Percentiles rank a stretch among this genome's conserved stretches.
Conservation (phyloP, 2,113 vertebrate genomes). For the Trochalopteron elliotii region DNA sequence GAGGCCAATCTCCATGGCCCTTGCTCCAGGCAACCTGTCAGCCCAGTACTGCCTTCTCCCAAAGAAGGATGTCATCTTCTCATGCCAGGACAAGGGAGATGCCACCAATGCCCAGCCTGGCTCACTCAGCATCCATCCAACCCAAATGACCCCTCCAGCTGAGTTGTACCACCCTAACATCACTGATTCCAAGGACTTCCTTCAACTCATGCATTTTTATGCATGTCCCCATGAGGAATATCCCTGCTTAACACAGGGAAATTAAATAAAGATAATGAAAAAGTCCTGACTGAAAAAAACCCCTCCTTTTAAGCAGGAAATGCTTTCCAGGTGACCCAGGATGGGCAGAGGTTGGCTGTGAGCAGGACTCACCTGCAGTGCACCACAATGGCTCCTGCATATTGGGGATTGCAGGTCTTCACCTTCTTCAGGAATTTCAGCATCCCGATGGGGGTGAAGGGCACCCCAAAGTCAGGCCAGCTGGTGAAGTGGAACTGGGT, state of each 20-base stretch:
- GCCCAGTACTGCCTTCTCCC: neutral
- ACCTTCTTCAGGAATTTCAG: conserved; percentile 99
- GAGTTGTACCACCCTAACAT: neutral
- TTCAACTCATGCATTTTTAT: neutral
- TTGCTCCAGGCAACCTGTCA: neutral
- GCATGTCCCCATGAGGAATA: neutral
- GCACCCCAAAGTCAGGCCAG: conserved; percentile 98
- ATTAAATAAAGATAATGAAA: neutral
- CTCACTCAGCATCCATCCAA: neutral
- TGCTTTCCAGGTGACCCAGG: rapidly evolving
- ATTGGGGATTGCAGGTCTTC: conserved; percentile 92
- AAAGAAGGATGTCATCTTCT: neutral
- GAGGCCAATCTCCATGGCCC: neutral
- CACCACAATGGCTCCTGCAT: conserved; percentile 93
- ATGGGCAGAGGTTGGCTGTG: neutral
- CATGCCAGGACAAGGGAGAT: neutral
- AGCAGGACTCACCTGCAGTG: conserved; percentile 89
- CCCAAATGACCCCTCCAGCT: rapidly evolving
- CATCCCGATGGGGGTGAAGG: conserved; percentile 98
- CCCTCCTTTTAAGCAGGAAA: neutral
- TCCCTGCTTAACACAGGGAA: rapidly evolving
- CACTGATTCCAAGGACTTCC: neutral
- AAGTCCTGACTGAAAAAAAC: neutral
- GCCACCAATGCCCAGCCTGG: neutral
- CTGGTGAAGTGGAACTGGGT: conserved; percentile 99